Evolutionary conservation across 2,888 invertebrate genomes (phyloP).

Genomic region (Nebria brevicollis): DNA sequence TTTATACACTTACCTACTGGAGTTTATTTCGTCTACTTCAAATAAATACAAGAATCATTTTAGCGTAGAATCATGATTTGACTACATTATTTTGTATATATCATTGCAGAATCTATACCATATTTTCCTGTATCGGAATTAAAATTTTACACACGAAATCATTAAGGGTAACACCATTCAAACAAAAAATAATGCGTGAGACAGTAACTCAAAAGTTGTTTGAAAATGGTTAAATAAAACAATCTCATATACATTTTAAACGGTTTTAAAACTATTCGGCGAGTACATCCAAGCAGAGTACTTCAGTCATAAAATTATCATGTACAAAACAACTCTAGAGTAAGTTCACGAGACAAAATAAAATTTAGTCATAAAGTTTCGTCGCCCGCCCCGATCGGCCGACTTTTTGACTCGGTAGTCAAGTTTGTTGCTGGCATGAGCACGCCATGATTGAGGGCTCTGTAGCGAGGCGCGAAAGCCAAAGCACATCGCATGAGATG

Average conservation of each 20-base stretch:
- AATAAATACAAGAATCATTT: not conserved
- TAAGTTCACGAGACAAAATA: not conserved
- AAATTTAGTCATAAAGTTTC: conserved; percentile 1
- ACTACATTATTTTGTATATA: not conserved
- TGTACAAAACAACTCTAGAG: not conserved
- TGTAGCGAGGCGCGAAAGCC: conserved; percentile 20
- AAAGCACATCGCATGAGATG: conserved; percentile 29
- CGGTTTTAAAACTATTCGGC: not conserved
- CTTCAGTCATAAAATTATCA: not conserved
- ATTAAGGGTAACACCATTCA: too few species aligned
- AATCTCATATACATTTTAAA: not conserved
- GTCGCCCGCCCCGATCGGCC: not conserved
- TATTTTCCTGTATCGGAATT: too few species aligned
- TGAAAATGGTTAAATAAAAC: not conserved
- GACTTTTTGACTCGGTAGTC: not conserved
- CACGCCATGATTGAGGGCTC: conserved; percentile 21
- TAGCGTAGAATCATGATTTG: not conserved
- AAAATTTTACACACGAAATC: too few species aligned
- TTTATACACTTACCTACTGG: not conserved
- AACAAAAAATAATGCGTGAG: not conserved
- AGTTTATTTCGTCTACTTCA: not conserved
- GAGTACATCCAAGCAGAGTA: not conserved
- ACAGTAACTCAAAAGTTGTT: too few species aligned
- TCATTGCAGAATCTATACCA: too few species aligned
- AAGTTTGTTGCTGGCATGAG: conserved; percentile 16